Evolutionary conservation across 2,113 vertebrate genomes (phyloP).

Genomic region (Antennarius striatus): DNA sequence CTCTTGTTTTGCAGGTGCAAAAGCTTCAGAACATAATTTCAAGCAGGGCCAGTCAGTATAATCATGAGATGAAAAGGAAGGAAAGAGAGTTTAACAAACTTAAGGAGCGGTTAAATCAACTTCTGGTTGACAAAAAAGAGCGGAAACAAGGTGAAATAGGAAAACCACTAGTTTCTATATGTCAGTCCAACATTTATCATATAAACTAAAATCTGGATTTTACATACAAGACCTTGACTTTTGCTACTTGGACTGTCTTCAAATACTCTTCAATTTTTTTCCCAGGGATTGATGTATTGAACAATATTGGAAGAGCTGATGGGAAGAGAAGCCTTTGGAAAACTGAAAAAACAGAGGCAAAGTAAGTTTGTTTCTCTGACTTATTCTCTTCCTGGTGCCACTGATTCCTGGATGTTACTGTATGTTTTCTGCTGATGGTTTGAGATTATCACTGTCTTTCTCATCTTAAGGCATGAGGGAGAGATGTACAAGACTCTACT

Average conservation of each 20-base stretch:
- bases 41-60: slow-evolving; percentile 93
- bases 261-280: slow-evolving; percentile 3
- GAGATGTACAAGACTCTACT: slow-evolving; percentile 94
- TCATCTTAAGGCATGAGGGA: slow-evolving; percentile 86
- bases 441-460: not conserved
- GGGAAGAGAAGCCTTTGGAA: slow-evolving; percentile 93
- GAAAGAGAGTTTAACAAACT: slow-evolving; percentile 94
- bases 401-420: not conserved
- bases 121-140: slow-evolving; percentile 93
- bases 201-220: not conserved
- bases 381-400: not conserved
- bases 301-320: slow-evolving; percentile 91
- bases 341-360: slow-evolving; percentile 91
- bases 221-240: no score
- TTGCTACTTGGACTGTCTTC: no score
- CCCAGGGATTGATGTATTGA: slow-evolving; percentile 93
- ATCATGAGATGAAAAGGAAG: slow-evolving; percentile 97
- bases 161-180: not conserved
- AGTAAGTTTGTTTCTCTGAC: slow-evolving; percentile 62
- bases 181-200: not conserved
- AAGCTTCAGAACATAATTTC: slow-evolving; percentile 93
- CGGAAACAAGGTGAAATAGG: slow-evolving; percentile 84
- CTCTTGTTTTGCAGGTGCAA: slow-evolving; percentile 82
- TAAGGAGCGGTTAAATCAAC: slow-evolving; percentile 93
- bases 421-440: not conserved